phyloP scores from a whole-genome alignment of 2,113 vertebrate species.

The Oxygymnocypris stewartii region DNA sequence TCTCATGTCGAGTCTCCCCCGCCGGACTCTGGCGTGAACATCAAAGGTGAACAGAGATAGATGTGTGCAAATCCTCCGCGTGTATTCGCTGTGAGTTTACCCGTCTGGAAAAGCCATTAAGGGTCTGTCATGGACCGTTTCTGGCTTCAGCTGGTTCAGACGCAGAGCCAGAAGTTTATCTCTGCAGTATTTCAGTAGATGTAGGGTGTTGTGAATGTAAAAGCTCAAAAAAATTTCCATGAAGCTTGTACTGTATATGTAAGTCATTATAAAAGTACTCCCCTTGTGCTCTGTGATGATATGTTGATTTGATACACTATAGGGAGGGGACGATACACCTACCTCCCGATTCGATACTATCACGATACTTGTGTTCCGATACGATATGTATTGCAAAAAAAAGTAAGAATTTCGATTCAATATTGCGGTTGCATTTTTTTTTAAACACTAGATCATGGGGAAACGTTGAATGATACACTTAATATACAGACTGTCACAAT shows the following conservation, averaged over 20 bases:
- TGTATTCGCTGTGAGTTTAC: constrained; percentile 9
- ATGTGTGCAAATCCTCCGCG: constrained; percentile 26
- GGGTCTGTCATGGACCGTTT: neutral
- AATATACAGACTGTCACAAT: too few species aligned
- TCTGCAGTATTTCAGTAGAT: neutral
- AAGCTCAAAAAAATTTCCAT: neutral
- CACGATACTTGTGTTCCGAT: too few species aligned
- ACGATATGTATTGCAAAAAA: too few species aligned
- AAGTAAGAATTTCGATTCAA: too few species aligned
- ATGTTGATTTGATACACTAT: too few species aligned
- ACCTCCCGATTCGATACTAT: too few species aligned
- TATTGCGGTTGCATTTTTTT: too few species aligned
- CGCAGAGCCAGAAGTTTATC: neutral
- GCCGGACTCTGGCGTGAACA: neutral
- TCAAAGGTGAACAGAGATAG: constrained; percentile 41
- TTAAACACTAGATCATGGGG: too few species aligned
- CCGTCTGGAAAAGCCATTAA: constrained; percentile 49
- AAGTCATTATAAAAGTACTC: neutral
- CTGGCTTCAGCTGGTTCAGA: neutral
- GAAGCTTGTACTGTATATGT: neutral
- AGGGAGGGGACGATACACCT: too few species aligned
- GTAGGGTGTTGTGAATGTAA: neutral
- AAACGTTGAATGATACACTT: too few species aligned
- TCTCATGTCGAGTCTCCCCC: neutral
- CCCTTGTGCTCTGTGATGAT: neutral